phyloP scores from a whole-genome alignment of 2,888 invertebrate species.

The Drosophila sordidula region DNA sequence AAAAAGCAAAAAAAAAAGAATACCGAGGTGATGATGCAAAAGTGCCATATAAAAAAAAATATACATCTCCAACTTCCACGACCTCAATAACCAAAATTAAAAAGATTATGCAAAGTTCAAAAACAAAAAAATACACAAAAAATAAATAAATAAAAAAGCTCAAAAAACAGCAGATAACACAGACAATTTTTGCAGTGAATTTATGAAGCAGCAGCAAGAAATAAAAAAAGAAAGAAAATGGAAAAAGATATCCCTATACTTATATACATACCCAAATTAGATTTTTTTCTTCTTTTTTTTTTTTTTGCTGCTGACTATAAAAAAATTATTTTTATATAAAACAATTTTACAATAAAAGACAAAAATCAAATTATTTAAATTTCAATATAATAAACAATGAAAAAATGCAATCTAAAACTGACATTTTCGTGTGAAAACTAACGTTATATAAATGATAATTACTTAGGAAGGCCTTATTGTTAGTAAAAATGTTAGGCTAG shows the following conservation, averaged over 20 bases:
- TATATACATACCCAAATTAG: slow-evolving; percentile 79
- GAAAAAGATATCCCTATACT: slow-evolving; percentile 67
- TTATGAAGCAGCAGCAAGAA: slow-evolving; percentile 45
- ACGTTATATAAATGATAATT: slow-evolving; percentile 13
- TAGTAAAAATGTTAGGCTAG: slow-evolving; percentile 1
- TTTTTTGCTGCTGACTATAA: slow-evolving; percentile 33
- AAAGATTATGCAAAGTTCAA: slow-evolving; percentile 36
- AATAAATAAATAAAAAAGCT: slow-evolving; percentile 4
- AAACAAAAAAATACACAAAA: background rate
- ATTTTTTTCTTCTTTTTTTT: slow-evolving; percentile 54
- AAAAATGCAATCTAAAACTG: background rate
- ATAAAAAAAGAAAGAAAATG: slow-evolving; percentile 11
- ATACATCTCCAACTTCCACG: slow-evolving; percentile 22
- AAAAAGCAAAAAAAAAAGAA: slow-evolving; percentile 34
- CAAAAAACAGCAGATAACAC: slow-evolving; percentile 3
- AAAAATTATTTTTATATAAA: slow-evolving; percentile 14
- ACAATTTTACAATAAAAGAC: background rate
- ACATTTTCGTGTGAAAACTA: background rate
- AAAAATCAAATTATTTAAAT: background rate
- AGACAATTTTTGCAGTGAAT: slow-evolving; percentile 45
- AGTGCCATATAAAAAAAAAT: slow-evolving; percentile 29
- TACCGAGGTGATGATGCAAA: slow-evolving; percentile 53
- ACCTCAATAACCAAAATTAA: slow-evolving; percentile 14
- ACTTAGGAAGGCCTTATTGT: background rate
- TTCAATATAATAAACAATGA: slow-evolving; percentile 8